Conservation (phyloP, 2,888 invertebrate genomes). For the Coelinius sp. region DNA sequence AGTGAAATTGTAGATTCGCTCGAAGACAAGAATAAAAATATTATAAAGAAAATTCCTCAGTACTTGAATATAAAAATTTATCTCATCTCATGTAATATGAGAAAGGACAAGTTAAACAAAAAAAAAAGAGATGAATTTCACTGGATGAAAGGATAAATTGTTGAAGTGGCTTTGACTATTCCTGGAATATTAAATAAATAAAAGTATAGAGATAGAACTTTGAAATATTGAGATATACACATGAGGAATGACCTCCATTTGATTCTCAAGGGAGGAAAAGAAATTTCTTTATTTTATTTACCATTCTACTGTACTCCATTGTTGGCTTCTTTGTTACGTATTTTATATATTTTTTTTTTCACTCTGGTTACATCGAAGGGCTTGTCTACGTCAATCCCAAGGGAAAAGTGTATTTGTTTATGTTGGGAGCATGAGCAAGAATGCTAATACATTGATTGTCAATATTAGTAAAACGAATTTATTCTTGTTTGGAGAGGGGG, state of each 20-base stretch:
- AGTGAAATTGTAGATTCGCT: no score
- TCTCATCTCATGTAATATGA: no score
- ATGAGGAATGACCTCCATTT: not conserved
- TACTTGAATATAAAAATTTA: no score
- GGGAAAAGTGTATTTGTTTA: not conserved
- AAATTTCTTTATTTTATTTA: slow-evolving; percentile 15
- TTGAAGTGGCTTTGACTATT: not conserved
- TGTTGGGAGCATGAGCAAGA: not conserved
- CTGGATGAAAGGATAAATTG: not conserved
- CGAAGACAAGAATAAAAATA: no score
- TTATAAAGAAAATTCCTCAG: no score
- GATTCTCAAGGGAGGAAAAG: not conserved
- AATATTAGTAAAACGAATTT: not conserved
- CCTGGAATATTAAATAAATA: not conserved
- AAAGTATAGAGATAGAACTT: not conserved
- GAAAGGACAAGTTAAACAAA: no score
- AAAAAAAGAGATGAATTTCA: no score
- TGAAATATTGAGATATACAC: not conserved
- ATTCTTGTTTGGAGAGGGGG: no score
- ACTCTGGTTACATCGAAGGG: no score
- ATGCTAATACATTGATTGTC: not conserved
- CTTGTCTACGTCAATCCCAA: not conserved
- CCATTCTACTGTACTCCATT: not conserved
- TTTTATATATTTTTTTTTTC: not conserved
- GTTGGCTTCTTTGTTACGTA: not conserved